These are phyloP conservation scores for Temnothorax nylanderi DNA, from an alignment of 1,140 invertebrate species.

Conservation along the genomic window DNA sequence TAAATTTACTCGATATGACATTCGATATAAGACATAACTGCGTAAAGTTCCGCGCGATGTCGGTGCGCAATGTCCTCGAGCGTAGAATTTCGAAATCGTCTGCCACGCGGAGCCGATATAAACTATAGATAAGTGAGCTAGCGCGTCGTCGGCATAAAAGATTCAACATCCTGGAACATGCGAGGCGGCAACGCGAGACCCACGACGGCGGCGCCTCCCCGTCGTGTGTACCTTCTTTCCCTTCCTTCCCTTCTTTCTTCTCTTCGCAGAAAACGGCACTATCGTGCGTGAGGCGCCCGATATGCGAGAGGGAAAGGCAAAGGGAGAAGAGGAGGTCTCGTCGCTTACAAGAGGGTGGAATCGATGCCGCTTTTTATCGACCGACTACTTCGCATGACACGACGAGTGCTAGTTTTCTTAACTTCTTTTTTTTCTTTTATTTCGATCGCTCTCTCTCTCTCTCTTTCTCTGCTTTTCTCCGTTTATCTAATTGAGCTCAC, in stretches of 20 bases:
- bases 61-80: conserved; percentile 10
- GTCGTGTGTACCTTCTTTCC: conserved; percentile 65
- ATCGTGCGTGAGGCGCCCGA: conserved; percentile 67
- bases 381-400: conserved; percentile 35
- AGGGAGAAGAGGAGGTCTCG: neutral
- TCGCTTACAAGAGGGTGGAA: conserved; percentile 46
- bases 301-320: neutral
- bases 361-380: conserved; percentile 68
- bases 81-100: conserved; percentile 46
- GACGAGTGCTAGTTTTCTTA: conserved; percentile 37
- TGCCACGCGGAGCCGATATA: conserved; percentile 3
- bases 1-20: neutral
- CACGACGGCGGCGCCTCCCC: conserved; percentile 48
- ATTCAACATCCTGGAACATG: conserved; percentile 59
- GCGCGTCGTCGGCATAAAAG: conserved; percentile 57
- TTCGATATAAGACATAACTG: conserved; percentile 9
- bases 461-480: neutral
- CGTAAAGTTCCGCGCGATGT: conserved; percentile 39
- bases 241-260: conserved; percentile 25
- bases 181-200: conserved; percentile 47
- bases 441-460: neutral
- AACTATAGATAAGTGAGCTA: conserved; percentile 56
- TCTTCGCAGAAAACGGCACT: conserved; percentile 42
- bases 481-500: conserved; percentile 28
- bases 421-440: neutral